Evolutionary conservation across 2,888 invertebrate genomes (phyloP), one percentile per base, ranked within the genome.

Genomic region (Agrochola circellaris): DNA sequence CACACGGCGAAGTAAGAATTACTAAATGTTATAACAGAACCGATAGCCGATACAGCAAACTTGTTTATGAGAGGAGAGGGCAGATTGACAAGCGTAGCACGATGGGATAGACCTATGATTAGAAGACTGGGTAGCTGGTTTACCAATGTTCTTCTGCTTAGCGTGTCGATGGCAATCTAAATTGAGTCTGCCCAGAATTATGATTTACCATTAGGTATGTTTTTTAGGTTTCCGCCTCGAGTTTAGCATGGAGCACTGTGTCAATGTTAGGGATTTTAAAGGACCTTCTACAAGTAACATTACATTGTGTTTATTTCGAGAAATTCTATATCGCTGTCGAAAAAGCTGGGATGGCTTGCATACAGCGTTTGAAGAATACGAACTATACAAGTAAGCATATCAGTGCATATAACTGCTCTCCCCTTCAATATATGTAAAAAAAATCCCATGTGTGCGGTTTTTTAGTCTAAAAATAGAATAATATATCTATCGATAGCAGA

Each of bases 301-400:
- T 71, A 20, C 48, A 71, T 34, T 34, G 71, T 20, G 1, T 66
- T 6, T 71, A 48, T 66, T 34, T n/a, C 8, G 45, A 66, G n/a
- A 66, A 48, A n/a, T 66, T 71, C 34, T 23, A 71, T n/a, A 34
- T 13, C 7, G 30, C 67, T 17, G 48, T 65, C 2, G 45, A 71
- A 7, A 48, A 71, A 71, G 45, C 71, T 48, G 66, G n/a, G 45
- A 65, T 71, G 7, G 66, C 45, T n/a, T 34, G 71, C 8, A 65
- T 71, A 20, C 17, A 48, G 66, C 71, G 71, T 45, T n/a, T 71
- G 45, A 65, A 65, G n/a, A 71, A 66, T 65, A 45, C 5, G 6
- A 71, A 65, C 34, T 65, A 65, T 48, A 71, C 71, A 66, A 34
- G 71, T 71, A 71, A 48, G 42, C 23, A 26, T 15, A 26, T 23